Evolutionary conservation across 2,888 invertebrate species (phyloP), one percentile per base, ranked within the genome.

Genomic region (Panzeria rudis): DNA sequence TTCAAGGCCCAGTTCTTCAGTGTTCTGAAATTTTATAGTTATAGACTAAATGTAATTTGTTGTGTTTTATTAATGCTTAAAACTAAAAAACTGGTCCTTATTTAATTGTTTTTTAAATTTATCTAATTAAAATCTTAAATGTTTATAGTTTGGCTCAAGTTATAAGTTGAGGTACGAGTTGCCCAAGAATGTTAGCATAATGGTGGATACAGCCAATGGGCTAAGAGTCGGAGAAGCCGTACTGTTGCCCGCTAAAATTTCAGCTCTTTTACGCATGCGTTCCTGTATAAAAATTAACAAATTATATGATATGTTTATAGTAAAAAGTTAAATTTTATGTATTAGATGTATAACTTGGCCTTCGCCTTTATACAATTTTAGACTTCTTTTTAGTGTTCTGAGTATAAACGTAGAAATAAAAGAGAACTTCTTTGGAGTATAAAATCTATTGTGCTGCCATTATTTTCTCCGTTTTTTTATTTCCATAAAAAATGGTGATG

Each of bases 221-320:
- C 68, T 93, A 92, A 88, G 80, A 64, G 85, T 54, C 11, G 88
- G 83, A 25, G 89, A 84, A 38, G 91, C 91, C 44, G 92, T 92
- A 61, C 94, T 94, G 91, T 94, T 94, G 11, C 95, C 95, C 0
- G 94, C 93, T 25, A 95, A 92, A 88, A 95, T 95, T 87, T 94
- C 93, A 15, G 94, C 94, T 1, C 94, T 93, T 71, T 95, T 94
- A 20, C 94, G 92, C 91, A 94, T 93, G 52, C 95, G 91, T 89
- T 94, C 94, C 87, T 92, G 11, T 41, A 6, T 41, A 13, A 0
- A 59, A 80, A 23, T 11, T 2, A n/a, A n/a, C 0, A 11, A n/a
- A 44, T 44, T 23, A 15, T 9, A 17, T 61, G 13, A 13, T 38
- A 17, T 17, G 32, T 8, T 35, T 59, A 0, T 35, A 17, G 29